Evolutionary conservation across 2,113 vertebrate species (phyloP), one percentile per base, ranked within the genome.

Genomic region (Heterocephalus glaber): DNA sequence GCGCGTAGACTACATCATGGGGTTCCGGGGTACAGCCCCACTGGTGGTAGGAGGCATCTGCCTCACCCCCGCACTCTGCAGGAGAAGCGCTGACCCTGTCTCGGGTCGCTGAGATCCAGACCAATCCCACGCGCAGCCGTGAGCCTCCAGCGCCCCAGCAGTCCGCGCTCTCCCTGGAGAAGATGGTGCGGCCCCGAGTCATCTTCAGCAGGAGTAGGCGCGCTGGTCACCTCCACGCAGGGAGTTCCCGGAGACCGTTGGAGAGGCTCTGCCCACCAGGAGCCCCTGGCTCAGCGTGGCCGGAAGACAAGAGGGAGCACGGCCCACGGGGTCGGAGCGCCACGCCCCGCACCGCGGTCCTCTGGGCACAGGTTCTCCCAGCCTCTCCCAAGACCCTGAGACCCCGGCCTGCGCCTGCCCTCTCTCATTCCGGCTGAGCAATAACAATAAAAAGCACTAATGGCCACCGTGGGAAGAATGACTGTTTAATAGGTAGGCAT

Each of bases 371-470:
- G 16, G n/a, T 16, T 47, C 76, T 44, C n/a, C 52, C 20, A 10
- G 76, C 68, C 33, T 44, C 56, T 44, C 72, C 41, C 0, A 44
- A 72, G 83, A 28, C 63, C 44, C 28, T 9, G 0, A 72, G 41
- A 70, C 28, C 76, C 52, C 0, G 19, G 9, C 24, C 76, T 13
- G 84, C 26, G 30, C 66, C 49, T 6, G 14, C 76, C 44, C 44
- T 87, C 33, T 77, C 77, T 17, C 44, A 63, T 86, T 79, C 93
- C 77, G 56, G 76, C 61, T 86, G 87, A 94, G 63, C 70, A 26
- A 38, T 54, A 47, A n/a, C 90, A 96, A 76, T 96, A 63, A 95
- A 90, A 82, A 65, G 41, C 94, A 80, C 20, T 54, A 66, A 47
- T 33, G 81, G 54, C 19, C 24, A 16, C 24, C 54, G 66, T 70